Evolutionary conservation across 2,888 invertebrate species (phyloP).

Genomic region (Venustoraphidia nigricollis): DNA sequence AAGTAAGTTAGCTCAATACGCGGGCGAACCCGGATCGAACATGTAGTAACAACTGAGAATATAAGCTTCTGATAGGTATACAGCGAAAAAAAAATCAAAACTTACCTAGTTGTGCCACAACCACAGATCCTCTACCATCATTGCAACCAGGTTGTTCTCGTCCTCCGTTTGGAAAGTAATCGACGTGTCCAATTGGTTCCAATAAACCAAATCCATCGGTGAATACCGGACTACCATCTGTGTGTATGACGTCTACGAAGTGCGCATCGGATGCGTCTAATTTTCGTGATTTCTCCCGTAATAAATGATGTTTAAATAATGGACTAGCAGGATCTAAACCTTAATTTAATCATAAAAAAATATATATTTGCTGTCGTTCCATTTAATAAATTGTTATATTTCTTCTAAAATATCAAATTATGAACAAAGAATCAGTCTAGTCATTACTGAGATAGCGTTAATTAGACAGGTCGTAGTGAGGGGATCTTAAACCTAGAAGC

Average conservation of each 20-base stretch:
- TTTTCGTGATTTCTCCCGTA: slow-evolving; percentile 35
- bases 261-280: slow-evolving; percentile 44
- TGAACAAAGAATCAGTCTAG: no score
- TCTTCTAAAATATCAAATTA: no score
- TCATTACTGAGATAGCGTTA: no score
- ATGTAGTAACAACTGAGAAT: no score
- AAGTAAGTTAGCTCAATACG: no score
- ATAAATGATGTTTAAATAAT: slow-evolving; percentile 42
- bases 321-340: slow-evolving; percentile 78
- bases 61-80: neutral
- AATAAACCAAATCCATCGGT: slow-evolving; percentile 43
- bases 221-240: slow-evolving; percentile 40
- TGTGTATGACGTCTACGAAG: slow-evolving; percentile 53
- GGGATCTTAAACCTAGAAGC: no score
- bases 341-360: slow-evolving; percentile 28
- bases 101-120: slow-evolving; percentile 37
- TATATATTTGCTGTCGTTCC: slow-evolving; percentile 25
- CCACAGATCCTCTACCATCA: slow-evolving; percentile 37
- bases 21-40: no score
- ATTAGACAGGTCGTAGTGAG: no score
- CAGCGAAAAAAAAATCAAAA: no score
- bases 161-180: slow-evolving; percentile 45
- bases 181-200: slow-evolving; percentile 41
- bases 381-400: no score
- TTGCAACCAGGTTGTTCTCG: slow-evolving; percentile 41